These are phyloP conservation scores for Mycalesis mineus DNA, from an alignment of 2,888 invertebrate genomes.

Conservation along the genomic window DNA sequence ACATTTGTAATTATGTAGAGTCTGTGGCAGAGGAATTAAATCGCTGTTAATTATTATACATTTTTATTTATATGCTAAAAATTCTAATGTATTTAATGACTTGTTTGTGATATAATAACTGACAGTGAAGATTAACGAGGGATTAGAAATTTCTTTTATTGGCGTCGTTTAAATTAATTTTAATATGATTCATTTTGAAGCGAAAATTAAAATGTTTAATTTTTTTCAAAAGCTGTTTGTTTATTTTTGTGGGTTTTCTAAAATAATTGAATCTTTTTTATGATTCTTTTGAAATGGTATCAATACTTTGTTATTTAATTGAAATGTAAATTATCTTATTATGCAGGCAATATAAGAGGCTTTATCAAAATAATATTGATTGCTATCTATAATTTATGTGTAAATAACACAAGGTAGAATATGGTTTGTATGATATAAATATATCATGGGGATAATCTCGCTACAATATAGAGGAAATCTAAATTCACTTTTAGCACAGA, in stretches of 20 bases:
- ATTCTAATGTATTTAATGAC: constrained; percentile 27
- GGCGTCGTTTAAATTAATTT: constrained; percentile 8
- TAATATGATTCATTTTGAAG: not conserved
- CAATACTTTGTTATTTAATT: too few relatives aligned
- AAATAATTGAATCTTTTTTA: not conserved
- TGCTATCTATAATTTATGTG: too few relatives aligned
- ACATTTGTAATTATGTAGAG: not conserved
- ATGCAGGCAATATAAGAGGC: too few relatives aligned
- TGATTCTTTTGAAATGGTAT: not conserved
- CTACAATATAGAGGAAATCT: too few relatives aligned
- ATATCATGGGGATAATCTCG: too few relatives aligned
- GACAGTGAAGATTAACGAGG: constrained; percentile 22
- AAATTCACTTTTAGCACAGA: too few relatives aligned
- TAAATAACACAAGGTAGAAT: too few relatives aligned
- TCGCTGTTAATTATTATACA: constrained; percentile 32
- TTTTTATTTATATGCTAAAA: constrained; percentile 23
- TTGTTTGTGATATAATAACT: constrained; percentile 24
- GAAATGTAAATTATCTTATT: too few relatives aligned
- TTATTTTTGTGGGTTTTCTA: not conserved
- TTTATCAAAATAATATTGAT: too few relatives aligned
- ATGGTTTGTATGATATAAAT: too few relatives aligned
- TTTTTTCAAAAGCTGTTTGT: not conserved
- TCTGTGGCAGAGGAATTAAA: constrained; percentile 13
- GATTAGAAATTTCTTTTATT: constrained; percentile 11
- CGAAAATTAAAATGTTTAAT: constrained; percentile 2